Percentiles rank a stretch among this genome's conserved stretches.
phyloP scores from a whole-genome alignment of 2,888 invertebrate genomes.

The Koerneria pararmatus region DNA sequence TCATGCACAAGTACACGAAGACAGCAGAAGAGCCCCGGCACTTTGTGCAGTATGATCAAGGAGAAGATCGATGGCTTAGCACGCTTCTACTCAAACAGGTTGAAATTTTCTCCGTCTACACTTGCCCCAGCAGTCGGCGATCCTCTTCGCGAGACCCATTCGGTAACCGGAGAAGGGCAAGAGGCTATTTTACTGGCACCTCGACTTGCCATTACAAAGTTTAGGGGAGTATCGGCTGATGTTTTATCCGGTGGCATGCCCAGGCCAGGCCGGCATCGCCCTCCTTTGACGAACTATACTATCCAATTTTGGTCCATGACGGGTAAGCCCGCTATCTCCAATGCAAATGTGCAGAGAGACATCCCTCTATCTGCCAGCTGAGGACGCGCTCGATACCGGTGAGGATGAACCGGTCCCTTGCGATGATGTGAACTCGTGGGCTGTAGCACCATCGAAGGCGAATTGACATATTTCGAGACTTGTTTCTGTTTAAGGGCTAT shows the following conservation, averaged over 20 bases:
- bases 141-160: too few relatives aligned
- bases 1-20: conserved; percentile 80
- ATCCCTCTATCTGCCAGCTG: too few relatives aligned
- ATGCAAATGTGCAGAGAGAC: too few relatives aligned
- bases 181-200: too few relatives aligned
- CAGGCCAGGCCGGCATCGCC: neutral
- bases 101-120: neutral
- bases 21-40: conserved; percentile 72
- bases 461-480: neutral
- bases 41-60: conserved; percentile 87
- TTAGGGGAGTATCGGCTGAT: neutral
- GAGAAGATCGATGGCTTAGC: conserved; percentile 65
- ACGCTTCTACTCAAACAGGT: conserved; percentile 63
- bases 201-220: neutral
- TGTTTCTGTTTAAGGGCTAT: conserved; percentile 51
- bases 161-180: too few relatives aligned
- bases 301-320: too few relatives aligned
- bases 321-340: too few relatives aligned
- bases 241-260: neutral
- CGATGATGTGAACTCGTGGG: too few relatives aligned
- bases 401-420: too few relatives aligned
- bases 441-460: too few relatives aligned
- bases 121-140: neutral
- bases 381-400: too few relatives aligned
- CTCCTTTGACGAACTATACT: conserved; percentile 4